Percentiles rank a stretch among this genome's conserved stretches.
These are phyloP conservation scores for Micromesistius poutassou DNA, from an alignment of 2,797 vertebrate species.

Conservation along the genomic window DNA sequence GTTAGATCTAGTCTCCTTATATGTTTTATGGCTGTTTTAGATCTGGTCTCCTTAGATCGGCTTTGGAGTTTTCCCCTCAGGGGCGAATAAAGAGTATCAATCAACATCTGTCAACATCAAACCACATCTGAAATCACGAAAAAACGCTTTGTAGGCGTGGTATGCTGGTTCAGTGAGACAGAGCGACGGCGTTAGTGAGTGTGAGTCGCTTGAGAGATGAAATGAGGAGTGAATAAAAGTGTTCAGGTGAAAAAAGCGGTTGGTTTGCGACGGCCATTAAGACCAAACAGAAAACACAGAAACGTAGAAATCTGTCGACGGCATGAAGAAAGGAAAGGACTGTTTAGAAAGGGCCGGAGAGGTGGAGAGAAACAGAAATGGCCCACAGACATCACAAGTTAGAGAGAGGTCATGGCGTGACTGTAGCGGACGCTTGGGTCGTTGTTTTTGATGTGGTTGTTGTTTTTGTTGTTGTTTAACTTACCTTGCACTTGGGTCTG, in stretches of 20 bases:
- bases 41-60: too few species aligned
- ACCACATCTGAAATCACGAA: background rate
- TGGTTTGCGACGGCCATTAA: too few species aligned
- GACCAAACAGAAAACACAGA: constrained; percentile 3
- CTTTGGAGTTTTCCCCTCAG: background rate
- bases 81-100: too few species aligned
- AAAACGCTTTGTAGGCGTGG: too few species aligned
- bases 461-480: constrained; percentile 43
- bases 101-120: background rate
- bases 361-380: constrained; percentile 2
- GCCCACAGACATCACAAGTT: constrained; percentile 9
- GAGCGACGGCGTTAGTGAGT: background rate
- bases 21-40: too few species aligned
- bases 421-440: constrained; percentile 6
- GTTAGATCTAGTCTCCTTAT: background rate
- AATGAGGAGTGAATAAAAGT: background rate
- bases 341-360: background rate
- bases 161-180: background rate
- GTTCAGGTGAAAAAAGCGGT: background rate
- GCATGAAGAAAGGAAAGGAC: constrained; percentile 15
- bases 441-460: background rate
- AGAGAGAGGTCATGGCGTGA: constrained; percentile 26
- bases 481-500: constrained; percentile 80
- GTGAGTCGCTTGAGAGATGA: background rate
- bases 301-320: constrained; percentile 22